phyloP scores from a whole-genome alignment of 2,888 invertebrate genomes.

The Brachyptera putata region DNA sequence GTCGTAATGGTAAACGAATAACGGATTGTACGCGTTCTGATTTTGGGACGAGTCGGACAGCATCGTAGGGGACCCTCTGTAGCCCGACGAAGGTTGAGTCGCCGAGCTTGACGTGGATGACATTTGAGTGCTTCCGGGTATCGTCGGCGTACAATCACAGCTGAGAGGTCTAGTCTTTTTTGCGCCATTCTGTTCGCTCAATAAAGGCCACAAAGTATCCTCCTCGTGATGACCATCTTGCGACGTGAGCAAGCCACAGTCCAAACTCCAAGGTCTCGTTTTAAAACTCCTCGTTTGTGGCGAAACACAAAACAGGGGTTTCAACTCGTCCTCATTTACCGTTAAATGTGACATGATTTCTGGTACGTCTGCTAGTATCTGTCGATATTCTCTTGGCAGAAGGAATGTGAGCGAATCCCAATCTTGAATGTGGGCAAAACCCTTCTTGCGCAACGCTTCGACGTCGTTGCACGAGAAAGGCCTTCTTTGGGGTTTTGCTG shows the following conservation, averaged over 20 bases:
- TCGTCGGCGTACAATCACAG: constrained; percentile 55
- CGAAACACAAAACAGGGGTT: constrained; percentile 55
- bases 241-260: neutral
- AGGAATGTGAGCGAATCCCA: constrained; percentile 91
- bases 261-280: neutral
- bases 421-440: constrained; percentile 81
- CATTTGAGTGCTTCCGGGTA: constrained; percentile 36
- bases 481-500: constrained; percentile 46
- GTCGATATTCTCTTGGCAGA: constrained; percentile 77
- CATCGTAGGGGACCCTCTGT: constrained; percentile 80
- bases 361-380: constrained; percentile 73
- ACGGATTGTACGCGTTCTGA: constrained; percentile 62
- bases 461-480: constrained; percentile 80
- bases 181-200: neutral
- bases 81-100: constrained; percentile 81
- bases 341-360: constrained; percentile 65
- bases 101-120: constrained; percentile 57
- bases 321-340: constrained; percentile 52
- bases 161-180: constrained; percentile 55
- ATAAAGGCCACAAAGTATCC: constrained; percentile 1
- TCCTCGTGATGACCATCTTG: neutral
- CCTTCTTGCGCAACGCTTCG: constrained; percentile 73
- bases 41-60: constrained; percentile 67
- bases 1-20: constrained; percentile 80
- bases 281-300: constrained; percentile 40